A percentile compares a stretch with the other conserved stretches of the same genome.
Conservation (phyloP, 2,797 vertebrate genomes). For the Alauda arvensis region DNA sequence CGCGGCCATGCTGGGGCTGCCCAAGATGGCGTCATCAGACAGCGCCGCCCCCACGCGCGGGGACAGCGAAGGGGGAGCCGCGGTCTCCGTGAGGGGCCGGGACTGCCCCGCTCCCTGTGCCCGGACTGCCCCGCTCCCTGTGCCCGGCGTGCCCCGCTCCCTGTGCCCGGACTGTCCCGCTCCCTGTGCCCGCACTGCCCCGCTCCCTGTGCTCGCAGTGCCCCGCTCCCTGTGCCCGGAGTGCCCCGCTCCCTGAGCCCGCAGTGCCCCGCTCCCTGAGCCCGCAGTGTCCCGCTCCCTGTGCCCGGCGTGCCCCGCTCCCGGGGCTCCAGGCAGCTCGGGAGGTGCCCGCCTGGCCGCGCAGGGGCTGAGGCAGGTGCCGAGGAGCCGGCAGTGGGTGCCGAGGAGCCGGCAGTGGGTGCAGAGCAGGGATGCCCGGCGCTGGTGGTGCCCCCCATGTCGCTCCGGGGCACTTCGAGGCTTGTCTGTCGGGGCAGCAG, state of each 20-base stretch:
- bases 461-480: fast-evolving
- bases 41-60: background rate
- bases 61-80: background rate
- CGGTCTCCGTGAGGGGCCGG: too few relatives aligned
- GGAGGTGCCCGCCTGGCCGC: too few relatives aligned
- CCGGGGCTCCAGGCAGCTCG: fast-evolving
- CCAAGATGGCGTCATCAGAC: background rate
- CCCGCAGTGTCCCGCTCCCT: background rate
- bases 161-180: too few relatives aligned
- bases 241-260: background rate
- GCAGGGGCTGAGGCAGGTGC: background rate
- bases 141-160: background rate
- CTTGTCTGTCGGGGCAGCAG: fast-evolving
- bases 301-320: background rate
- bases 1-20: background rate
- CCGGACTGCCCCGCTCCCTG: background rate
- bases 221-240: too few relatives aligned
- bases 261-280: too few relatives aligned
- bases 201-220: too few relatives aligned
- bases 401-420: background rate
- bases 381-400: background rate
- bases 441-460: fast-evolving
- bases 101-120: background rate
- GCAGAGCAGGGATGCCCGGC: background rate
- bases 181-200: background rate